These are phyloP conservation scores for Lasioglossum malachurum DNA, from an alignment of 2,888 invertebrate genomes.

Conservation along the genomic window DNA sequence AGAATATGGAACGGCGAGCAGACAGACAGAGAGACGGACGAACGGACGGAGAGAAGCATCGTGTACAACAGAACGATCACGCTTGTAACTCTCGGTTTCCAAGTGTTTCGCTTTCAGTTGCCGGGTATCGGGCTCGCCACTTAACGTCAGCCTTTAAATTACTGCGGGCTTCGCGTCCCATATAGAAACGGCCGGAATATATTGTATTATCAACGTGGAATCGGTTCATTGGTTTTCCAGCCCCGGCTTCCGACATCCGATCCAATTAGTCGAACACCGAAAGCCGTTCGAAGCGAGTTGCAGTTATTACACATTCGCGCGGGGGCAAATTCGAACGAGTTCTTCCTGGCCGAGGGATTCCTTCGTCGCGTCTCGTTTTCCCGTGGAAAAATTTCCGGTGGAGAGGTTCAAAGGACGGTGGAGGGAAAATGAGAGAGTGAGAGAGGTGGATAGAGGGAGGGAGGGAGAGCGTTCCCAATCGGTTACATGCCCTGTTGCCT, in stretches of 20 bases:
- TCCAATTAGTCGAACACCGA: slow-evolving; percentile 8
- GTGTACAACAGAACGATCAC: neutral
- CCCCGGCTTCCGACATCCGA: neutral
- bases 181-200: neutral
- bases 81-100: neutral
- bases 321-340: neutral
- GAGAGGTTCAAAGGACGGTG: neutral
- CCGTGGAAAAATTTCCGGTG: neutral
- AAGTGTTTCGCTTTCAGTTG: neutral
- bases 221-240: slow-evolving; percentile 5
- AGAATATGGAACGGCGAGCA: neutral
- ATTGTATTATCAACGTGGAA: slow-evolving; percentile 12
- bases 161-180: neutral
- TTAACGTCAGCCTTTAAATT: slow-evolving; percentile 1
- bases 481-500: slow-evolving; percentile 39
- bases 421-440: neutral
- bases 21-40: neutral
- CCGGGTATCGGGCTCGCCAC: neutral
- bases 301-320: neutral
- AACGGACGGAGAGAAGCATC: neutral
- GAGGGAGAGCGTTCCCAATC: slow-evolving; percentile 16
- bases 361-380: neutral
- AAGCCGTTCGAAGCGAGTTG: neutral
- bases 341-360: neutral
- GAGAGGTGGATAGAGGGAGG: neutral